These are phyloP conservation scores for Agapornis roseicollis DNA, from an alignment of 2,113 vertebrate genomes.

Conservation along the genomic window DNA sequence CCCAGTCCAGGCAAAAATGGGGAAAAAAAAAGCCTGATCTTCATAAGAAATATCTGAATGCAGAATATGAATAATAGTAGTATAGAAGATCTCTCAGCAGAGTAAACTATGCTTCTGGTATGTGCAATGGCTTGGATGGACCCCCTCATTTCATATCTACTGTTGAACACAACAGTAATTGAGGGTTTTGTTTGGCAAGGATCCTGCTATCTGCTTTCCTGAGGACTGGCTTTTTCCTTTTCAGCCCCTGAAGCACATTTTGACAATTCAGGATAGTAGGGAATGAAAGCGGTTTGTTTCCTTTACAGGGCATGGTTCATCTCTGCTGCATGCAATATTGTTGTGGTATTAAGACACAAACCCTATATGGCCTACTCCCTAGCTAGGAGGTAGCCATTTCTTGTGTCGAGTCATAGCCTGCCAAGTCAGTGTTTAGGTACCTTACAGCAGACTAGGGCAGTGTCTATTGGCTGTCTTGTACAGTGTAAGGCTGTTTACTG, in stretches of 20 bases:
- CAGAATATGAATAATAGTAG: not conserved
- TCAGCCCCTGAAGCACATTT: not conserved
- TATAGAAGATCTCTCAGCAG: not conserved
- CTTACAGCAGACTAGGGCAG: not conserved
- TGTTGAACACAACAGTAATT: not conserved
- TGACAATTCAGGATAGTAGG: not conserved
- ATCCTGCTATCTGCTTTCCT: not conserved
- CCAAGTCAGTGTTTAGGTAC: not conserved
- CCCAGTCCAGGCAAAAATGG: not conserved
- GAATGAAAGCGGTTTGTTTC: not conserved
- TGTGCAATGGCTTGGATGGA: accelerated
- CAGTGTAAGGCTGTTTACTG: not conserved
- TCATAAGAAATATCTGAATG: not conserved
- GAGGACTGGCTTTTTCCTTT: not conserved
- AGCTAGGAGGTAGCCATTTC: not conserved
- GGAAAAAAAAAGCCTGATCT: not conserved
- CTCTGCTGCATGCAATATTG: not conserved
- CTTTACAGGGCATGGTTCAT: not conserved
- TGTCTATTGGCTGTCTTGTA: not conserved
- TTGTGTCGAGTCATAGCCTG: not conserved
- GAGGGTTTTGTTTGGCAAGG: not conserved
- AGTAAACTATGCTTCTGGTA: not conserved
- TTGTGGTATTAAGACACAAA: not conserved
- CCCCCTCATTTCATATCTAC: not conserved
- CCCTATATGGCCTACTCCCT: no score